Conservation (phyloP, 2,113 vertebrate genomes). For the Calonectris borealis region DNA sequence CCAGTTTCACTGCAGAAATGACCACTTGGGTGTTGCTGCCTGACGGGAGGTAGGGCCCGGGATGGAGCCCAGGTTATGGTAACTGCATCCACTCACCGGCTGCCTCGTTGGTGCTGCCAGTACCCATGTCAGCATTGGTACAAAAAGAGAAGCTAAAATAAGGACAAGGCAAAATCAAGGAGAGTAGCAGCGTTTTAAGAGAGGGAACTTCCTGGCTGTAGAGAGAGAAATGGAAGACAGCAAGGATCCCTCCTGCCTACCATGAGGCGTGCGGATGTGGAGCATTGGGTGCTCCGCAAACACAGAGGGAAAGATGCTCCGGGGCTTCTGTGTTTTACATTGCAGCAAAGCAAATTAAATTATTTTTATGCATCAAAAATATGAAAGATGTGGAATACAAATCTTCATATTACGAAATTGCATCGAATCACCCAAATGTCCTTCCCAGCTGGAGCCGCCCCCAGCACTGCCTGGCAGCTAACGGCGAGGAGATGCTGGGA, state of each 20-base stretch:
- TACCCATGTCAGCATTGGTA: fast-evolving
- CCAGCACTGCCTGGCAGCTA: not conserved
- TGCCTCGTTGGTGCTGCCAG: not conserved
- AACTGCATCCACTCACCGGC: not conserved
- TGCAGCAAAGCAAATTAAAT: not conserved
- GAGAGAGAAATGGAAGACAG: not conserved
- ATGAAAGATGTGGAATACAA: not conserved
- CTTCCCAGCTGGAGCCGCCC: not conserved
- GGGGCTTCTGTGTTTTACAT: not conserved
- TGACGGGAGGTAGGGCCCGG: not conserved
- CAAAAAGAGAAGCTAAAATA: no score
- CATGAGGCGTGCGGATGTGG: not conserved
- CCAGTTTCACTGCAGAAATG: fast-evolving
- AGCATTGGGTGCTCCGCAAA: fast-evolving
- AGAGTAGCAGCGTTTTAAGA: not conserved
- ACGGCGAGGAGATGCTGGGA: fast-evolving
- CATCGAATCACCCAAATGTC: not conserved
- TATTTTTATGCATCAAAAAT: not conserved
- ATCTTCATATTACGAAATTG: not conserved
- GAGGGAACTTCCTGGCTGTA: not conserved
- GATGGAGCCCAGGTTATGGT: fast-evolving
- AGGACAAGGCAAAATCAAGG: not conserved
- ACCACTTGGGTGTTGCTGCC: not conserved
- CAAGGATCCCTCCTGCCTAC: not conserved
- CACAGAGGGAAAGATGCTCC: not conserved